Conservation (phyloP, 1,140 invertebrate species). For the Wasmannia auropunctata region DNA sequence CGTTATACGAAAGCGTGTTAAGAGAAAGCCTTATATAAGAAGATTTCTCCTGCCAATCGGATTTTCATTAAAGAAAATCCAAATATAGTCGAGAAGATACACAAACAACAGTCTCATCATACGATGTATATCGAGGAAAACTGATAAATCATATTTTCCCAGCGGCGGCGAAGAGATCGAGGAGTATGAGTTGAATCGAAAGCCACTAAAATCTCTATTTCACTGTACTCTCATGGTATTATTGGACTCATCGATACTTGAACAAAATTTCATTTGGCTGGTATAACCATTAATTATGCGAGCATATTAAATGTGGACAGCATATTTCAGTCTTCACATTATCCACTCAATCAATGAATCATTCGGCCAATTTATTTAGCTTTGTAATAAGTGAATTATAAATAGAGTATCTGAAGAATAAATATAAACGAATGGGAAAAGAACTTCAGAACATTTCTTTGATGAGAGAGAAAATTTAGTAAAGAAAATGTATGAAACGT, state of each 20-base stretch:
- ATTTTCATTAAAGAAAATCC: neutral
- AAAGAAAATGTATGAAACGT: neutral
- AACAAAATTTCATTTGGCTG: slow-evolving; percentile 32
- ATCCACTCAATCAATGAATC: slow-evolving; percentile 17
- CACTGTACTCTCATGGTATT: slow-evolving; percentile 6
- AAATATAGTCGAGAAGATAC: neutral
- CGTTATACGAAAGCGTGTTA: neutral
- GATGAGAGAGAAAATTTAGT: neutral
- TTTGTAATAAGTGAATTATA: neutral
- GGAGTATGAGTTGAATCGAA: slow-evolving; percentile 16
- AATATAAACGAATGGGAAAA: neutral
- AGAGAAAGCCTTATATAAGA: neutral
- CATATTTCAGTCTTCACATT: slow-evolving; percentile 34
- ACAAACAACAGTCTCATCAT: neutral
- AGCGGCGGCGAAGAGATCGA: neutral
- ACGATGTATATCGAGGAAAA: neutral
- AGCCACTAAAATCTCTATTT: slow-evolving; percentile 48
- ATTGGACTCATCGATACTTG: slow-evolving; percentile 28
- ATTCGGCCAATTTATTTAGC: slow-evolving; percentile 2
- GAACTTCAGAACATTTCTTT: neutral
- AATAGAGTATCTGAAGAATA: neutral
- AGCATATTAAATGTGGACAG: slow-evolving; percentile 36
- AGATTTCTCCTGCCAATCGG: neutral
- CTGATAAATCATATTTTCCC: slow-evolving; percentile 28
- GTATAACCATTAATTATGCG: slow-evolving; percentile 34